These are phyloP conservation scores for Aspidoscelis tigris DNA, from an alignment of 2,113 vertebrate species.

Conservation along the genomic window DNA sequence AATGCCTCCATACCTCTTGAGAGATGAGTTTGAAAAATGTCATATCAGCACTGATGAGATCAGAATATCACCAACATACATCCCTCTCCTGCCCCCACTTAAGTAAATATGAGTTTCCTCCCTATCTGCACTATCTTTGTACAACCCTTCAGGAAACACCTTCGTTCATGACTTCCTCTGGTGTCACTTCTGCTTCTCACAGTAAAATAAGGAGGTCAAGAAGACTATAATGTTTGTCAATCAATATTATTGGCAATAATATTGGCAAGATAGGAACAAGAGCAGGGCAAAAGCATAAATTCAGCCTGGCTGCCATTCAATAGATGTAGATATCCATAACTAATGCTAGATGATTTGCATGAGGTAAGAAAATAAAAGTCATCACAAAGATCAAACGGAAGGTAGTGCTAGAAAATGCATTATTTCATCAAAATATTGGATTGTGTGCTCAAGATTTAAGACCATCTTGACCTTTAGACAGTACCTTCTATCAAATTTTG, in stretches of 20 bases:
- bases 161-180: fast-evolving
- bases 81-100: background rate
- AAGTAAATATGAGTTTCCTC: background rate
- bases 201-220: constrained; percentile 7
- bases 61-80: no score
- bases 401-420: fast-evolving
- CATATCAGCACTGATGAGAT: no score
- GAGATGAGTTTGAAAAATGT: no score
- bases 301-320: constrained; percentile 7
- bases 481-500: no score
- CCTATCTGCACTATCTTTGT: background rate
- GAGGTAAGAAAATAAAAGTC: background rate
- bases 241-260: constrained; percentile 10
- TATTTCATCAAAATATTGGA: constrained; percentile 3
- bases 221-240: fast-evolving
- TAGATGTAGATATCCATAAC: background rate
- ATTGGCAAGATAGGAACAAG: background rate
- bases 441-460: background rate
- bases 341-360: fast-evolving
- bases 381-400: background rate
- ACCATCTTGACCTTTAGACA: no score
- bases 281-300: background rate
- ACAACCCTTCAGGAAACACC: background rate
- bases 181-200: background rate
- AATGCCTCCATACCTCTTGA: no score